Evolutionary conservation across 2,888 invertebrate genomes (phyloP).

Genomic region (Pyrochroa serraticornis): DNA sequence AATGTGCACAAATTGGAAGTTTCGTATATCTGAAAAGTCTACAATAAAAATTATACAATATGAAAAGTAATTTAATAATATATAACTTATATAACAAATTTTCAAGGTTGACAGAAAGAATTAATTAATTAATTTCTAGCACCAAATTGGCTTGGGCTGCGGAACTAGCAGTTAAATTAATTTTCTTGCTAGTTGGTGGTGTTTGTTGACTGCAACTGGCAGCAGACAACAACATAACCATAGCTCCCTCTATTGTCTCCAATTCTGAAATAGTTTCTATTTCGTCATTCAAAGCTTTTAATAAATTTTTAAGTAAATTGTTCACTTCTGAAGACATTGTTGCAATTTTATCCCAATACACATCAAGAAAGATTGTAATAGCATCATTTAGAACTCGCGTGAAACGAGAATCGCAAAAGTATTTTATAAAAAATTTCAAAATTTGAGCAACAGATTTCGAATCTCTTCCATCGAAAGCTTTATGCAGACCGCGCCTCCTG

Average conservation of each 20-base stretch:
- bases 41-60: too few species aligned
- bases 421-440: conserved; percentile 75
- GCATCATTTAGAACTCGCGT: conserved; percentile 77
- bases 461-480: conserved; percentile 76
- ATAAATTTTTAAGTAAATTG: conserved; percentile 66
- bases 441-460: conserved; percentile 70
- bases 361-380: conserved; percentile 75
- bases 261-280: conserved; percentile 69
- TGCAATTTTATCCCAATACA: conserved; percentile 71
- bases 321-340: conserved; percentile 68
- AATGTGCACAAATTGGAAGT: too few species aligned
- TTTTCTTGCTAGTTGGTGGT: conserved; percentile 42
- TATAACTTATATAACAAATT: not conserved
- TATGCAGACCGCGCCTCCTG: conserved; percentile 77
- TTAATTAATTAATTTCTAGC: conserved; percentile 58
- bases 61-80: conserved; percentile 10
- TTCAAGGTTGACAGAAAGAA: not conserved
- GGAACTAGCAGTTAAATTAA: conserved; percentile 48
- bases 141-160: conserved; percentile 65
- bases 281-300: conserved; percentile 70
- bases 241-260: conserved; percentile 71
- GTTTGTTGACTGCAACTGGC: conserved; percentile 57
- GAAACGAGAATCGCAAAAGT: conserved; percentile 75
- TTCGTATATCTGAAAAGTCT: too few species aligned
- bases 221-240: conserved; percentile 70